phyloP scores from a whole-genome alignment of 2,888 invertebrate species.

The Lasius platythorax region DNA sequence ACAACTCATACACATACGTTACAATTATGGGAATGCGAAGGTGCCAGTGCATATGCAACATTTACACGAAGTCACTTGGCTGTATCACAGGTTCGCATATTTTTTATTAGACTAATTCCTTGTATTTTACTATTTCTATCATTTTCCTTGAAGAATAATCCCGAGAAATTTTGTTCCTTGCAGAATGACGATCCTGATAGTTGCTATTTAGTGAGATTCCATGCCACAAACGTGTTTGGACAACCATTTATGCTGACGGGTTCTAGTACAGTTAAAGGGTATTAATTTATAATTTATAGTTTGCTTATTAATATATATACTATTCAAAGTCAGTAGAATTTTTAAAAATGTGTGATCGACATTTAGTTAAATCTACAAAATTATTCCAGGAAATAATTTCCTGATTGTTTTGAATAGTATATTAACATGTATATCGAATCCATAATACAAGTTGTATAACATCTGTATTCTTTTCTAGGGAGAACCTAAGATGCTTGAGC shows the following conservation, averaged over 20 bases:
- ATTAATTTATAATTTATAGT: slow-evolving; percentile 65
- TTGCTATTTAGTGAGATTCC: slow-evolving; percentile 90
- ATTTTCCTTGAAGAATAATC: slow-evolving; percentile 7
- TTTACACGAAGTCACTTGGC: slow-evolving; percentile 89
- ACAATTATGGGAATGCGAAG: slow-evolving; percentile 90
- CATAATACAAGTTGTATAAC: background rate
- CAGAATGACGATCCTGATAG: slow-evolving; percentile 89
- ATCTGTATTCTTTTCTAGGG: slow-evolving; percentile 71
- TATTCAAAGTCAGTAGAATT: background rate
- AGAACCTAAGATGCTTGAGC: slow-evolving; percentile 86
- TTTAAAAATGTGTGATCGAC: background rate
- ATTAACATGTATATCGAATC: background rate
- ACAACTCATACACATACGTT: slow-evolving; percentile 91
- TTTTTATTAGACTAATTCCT: slow-evolving; percentile 3
- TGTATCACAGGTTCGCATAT: slow-evolving; percentile 85
- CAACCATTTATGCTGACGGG: slow-evolving; percentile 89
- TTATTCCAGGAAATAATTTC: background rate
- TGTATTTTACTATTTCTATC: background rate
- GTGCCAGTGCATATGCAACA: slow-evolving; percentile 88
- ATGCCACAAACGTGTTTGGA: slow-evolving; percentile 85
- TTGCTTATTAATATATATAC: background rate
- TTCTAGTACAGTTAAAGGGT: slow-evolving; percentile 89
- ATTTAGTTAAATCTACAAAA: background rate
- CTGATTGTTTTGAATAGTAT: slow-evolving; percentile 7
- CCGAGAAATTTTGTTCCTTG: slow-evolving; percentile 38